These are phyloP conservation scores for Coryphaenoides rupestris DNA, from an alignment of 2,113 vertebrate species.

Conservation along the genomic window DNA sequence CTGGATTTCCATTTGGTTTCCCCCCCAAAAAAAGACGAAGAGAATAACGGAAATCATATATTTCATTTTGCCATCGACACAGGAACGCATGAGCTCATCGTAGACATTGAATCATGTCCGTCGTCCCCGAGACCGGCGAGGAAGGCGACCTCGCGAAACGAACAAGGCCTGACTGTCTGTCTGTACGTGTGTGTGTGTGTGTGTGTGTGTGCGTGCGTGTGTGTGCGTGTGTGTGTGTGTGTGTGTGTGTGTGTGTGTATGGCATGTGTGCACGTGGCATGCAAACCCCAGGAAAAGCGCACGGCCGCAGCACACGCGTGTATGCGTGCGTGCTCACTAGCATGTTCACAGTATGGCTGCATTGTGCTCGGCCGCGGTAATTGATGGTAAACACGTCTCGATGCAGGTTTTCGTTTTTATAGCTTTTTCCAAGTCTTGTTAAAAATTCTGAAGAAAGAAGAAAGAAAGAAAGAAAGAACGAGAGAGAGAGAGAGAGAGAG, in stretches of 20 bases:
- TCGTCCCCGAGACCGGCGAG: too few species aligned
- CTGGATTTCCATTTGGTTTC: not conserved
- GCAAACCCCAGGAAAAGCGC: slow-evolving; percentile 34
- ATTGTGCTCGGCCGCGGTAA: slow-evolving; percentile 44
- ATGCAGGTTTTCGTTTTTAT: slow-evolving; percentile 52
- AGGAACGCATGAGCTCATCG: slow-evolving; percentile 11
- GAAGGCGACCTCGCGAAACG: too few species aligned
- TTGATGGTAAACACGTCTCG: slow-evolving; percentile 65
- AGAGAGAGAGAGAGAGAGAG: too few species aligned
- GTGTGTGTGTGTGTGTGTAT: not conserved
- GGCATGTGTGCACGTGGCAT: slow-evolving; percentile 31
- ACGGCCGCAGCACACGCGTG: slow-evolving; percentile 41
- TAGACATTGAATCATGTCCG: slow-evolving; percentile 13
- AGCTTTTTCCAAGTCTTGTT: slow-evolving; percentile 64
- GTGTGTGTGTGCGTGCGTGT: slow-evolving; percentile 11
- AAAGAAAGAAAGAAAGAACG: too few species aligned
- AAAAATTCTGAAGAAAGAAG: slow-evolving; percentile 61
- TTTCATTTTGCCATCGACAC: not conserved
- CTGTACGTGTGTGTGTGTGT: too few species aligned
- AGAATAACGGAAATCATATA: not conserved
- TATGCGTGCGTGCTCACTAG: too few species aligned
- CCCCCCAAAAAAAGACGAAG: not conserved
- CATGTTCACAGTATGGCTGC: slow-evolving; percentile 43
- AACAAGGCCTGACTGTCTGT: too few species aligned
- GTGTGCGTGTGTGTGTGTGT: not conserved